A percentile compares a stretch with the other conserved stretches of the same genome.
Conservation (phyloP, 2,888 invertebrate genomes). For the Thecophora atra region DNA sequence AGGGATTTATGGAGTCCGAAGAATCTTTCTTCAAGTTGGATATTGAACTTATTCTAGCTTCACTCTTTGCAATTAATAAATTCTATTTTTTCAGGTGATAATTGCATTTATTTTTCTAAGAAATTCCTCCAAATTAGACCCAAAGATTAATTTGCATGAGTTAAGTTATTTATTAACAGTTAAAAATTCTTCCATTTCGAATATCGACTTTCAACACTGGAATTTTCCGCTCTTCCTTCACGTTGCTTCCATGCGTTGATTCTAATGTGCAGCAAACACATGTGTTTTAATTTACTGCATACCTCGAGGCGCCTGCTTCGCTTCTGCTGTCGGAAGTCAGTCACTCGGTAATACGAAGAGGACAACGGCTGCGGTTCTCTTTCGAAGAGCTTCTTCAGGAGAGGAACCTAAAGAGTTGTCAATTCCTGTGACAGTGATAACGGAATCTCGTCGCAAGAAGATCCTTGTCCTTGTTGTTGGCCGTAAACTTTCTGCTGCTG, state of each 20-base stretch:
- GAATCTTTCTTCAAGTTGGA: too few relatives aligned
- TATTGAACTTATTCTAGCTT: too few relatives aligned
- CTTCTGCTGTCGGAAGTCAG: conserved; percentile 18
- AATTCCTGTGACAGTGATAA: neutral
- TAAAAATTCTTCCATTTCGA: too few relatives aligned
- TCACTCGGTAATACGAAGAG: neutral
- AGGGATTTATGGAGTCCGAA: too few relatives aligned
- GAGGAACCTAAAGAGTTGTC: neutral
- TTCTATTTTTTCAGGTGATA: too few relatives aligned
- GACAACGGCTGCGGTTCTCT: neutral
- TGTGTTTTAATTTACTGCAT: conserved; percentile 58
- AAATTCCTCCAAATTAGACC: too few relatives aligned
- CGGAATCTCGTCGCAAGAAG: neutral
- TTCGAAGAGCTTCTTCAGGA: neutral
- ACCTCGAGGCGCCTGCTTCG: conserved; percentile 53
- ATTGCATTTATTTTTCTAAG: too few relatives aligned
- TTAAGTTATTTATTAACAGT: too few relatives aligned
- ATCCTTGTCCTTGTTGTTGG: neutral
- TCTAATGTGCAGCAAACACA: conserved; percentile 36
- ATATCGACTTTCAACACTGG: conserved; percentile 10
- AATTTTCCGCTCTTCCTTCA: neutral
- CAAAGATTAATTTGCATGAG: too few relatives aligned
- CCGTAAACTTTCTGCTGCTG: conserved; percentile 4
- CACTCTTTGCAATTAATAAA: too few relatives aligned
- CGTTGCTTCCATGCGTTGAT: neutral